Evolutionary conservation across 2,888 invertebrate species (phyloP), one percentile per base, ranked within the genome.

Genomic region (Dyspetes luteomarginatus): DNA sequence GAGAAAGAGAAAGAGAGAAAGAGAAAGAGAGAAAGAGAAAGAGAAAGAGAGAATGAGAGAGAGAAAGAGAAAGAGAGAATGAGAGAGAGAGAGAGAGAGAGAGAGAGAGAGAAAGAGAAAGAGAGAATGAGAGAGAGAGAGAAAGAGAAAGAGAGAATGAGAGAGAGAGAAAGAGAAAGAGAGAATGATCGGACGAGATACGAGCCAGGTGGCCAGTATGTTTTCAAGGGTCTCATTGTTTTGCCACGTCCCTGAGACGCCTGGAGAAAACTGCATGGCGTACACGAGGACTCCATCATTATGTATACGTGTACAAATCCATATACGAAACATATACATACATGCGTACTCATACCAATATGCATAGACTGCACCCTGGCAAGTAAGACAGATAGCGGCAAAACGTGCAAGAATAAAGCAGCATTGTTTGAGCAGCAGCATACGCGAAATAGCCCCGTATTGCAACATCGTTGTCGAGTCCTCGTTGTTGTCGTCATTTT

Each of bases 341-440:
- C 12, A 36, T 4, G 12, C 36, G 9, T 36, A n/a, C n/a, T n/a
- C n/a, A n/a, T n/a, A n/a, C n/a, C n/a, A n/a, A n/a, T n/a, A n/a
- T n/a, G n/a, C n/a, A n/a, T n/a, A n/a, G n/a, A n/a, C n/a, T 1
- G 12, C 19, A 19, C 60, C 4, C 19, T 60, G 36, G 19, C 9
- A 26, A 60, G 41, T 19, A 12, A 12, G 12, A 12, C 36, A 36
- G 36, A 56, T 58, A 58, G 58, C 69, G 69, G 15, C 48, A 48
- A 71, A 71, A 71, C 71, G 48, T 12, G 28, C 56, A 58, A 36
- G 72, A 60, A 62, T 62, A 72, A 72, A 62, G 62, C 26, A 26
- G 62, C 62, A 62, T 62, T 72, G 60, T 62, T 72, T 41, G 12
- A 24, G 36, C 43, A 22, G 52, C 41, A 36, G 72, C 72, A 62